Percentiles rank a stretch among this genome's conserved stretches.
Evolutionary conservation across 2,113 vertebrate species (phyloP).

Genomic region (Hemibates koningsi): DNA sequence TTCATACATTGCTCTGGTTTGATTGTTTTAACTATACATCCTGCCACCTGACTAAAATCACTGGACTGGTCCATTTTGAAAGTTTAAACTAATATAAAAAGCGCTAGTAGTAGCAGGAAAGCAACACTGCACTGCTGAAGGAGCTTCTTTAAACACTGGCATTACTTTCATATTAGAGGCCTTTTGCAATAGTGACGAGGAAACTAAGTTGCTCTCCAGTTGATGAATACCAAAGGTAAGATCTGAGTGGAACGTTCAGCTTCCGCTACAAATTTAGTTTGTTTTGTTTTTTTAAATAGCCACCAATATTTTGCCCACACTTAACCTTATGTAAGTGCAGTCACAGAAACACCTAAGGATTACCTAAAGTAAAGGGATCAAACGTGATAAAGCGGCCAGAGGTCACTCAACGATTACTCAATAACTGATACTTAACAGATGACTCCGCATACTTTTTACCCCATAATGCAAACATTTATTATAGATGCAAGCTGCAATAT

Average conservation of each 20-base stretch:
- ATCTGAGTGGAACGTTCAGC: background rate
- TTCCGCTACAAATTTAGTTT: background rate
- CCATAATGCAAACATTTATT: background rate
- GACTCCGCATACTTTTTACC: background rate
- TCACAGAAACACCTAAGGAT: background rate
- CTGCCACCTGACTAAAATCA: background rate
- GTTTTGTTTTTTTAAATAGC: background rate
- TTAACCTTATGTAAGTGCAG: background rate
- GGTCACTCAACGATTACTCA: background rate
- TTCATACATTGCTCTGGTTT: background rate
- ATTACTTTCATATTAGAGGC: background rate
- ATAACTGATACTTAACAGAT: background rate
- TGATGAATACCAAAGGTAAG: background rate
- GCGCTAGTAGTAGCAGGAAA: rapidly evolving
- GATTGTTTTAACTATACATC: rapidly evolving
- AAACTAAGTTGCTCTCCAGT: rapidly evolving
- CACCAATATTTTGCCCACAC: background rate
- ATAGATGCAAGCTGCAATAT: background rate
- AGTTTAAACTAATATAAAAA: background rate
- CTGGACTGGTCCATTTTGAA: background rate
- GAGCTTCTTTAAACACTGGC: background rate
- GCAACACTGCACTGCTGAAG: background rate
- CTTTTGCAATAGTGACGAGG: background rate
- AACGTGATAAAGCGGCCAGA: rapidly evolving
- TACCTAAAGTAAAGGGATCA: background rate